Evolutionary conservation across 2,113 vertebrate species (phyloP).

Genomic region (Gobio gobio): DNA sequence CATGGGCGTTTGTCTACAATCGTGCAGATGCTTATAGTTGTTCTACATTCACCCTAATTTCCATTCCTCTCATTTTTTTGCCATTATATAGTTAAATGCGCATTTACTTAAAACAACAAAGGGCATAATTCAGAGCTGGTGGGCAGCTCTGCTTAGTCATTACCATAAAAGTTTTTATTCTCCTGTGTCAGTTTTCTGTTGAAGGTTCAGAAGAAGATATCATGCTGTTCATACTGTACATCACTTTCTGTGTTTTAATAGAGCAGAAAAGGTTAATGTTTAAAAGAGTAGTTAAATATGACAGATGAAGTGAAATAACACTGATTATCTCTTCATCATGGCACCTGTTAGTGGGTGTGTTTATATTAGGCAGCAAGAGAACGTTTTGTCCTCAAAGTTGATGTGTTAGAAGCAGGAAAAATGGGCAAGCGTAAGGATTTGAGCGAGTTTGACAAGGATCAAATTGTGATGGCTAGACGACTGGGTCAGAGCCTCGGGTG

Average conservation of each 20-base stretch:
- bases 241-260: not conserved
- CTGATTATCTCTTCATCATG: too few species aligned
- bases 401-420: too few species aligned
- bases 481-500: too few species aligned
- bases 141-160: slow-evolving; percentile 3
- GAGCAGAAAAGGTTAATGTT: too few species aligned
- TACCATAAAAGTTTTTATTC: not conserved
- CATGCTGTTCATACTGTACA: not conserved
- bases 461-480: too few species aligned
- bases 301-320: too few species aligned
- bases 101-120: slow-evolving; percentile 24
- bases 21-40: not conserved
- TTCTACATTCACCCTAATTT: not conserved
- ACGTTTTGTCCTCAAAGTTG: too few species aligned
- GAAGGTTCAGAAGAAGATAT: not conserved
- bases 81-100: slow-evolving; percentile 1
- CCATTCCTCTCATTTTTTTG: not conserved
- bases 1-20: not conserved
- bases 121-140: slow-evolving; percentile 45
- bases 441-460: too few species aligned
- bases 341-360: too few species aligned
- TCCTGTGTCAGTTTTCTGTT: not conserved
- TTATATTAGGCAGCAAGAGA: too few species aligned
- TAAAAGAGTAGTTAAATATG: too few species aligned
- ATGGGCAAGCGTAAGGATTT: too few species aligned